A percentile compares a stretch with the other conserved stretches of the same genome.
Conservation (phyloP, 1,140 invertebrate species). For the Drosophila repletoides region DNA sequence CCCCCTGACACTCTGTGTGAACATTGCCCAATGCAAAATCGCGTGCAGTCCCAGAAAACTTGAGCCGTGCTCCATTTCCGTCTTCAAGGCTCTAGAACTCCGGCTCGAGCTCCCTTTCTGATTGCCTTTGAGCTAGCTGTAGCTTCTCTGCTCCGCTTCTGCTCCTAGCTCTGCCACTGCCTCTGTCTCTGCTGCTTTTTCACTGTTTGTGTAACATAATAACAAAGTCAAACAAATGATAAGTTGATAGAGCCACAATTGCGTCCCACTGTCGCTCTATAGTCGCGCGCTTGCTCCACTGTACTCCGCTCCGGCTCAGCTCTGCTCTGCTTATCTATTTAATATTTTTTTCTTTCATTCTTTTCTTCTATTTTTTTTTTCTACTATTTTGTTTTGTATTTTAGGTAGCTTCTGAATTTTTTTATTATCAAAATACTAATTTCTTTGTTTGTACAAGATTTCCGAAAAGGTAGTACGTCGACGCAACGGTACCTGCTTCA, state of each 20-base stretch:
- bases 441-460: constrained; percentile 79
- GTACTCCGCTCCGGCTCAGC: background rate
- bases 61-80: constrained; percentile 47
- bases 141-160: background rate
- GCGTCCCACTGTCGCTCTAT: constrained; percentile 35
- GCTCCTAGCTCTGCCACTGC: background rate
- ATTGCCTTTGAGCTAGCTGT: background rate
- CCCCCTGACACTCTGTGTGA: constrained; percentile 57
- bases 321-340: constrained; percentile 65
- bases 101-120: background rate
- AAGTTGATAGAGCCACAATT: constrained; percentile 75
- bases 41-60: constrained; percentile 52
- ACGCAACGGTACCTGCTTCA: constrained; percentile 52
- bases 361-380: constrained; percentile 28
- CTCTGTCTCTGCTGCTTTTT: constrained; percentile 25
- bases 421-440: constrained; percentile 81
- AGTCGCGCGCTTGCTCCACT: background rate
- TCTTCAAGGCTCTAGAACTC: background rate
- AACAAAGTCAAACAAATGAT: constrained; percentile 79
- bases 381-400: constrained; percentile 32
- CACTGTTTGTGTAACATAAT: constrained; percentile 78
- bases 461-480: constrained; percentile 31
- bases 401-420: constrained; percentile 80
- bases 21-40: constrained; percentile 64
- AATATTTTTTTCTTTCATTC: constrained; percentile 43